These are phyloP conservation scores for Epicauta chinensis DNA, from an alignment of 1,140 invertebrate species.

Conservation along the genomic window DNA sequence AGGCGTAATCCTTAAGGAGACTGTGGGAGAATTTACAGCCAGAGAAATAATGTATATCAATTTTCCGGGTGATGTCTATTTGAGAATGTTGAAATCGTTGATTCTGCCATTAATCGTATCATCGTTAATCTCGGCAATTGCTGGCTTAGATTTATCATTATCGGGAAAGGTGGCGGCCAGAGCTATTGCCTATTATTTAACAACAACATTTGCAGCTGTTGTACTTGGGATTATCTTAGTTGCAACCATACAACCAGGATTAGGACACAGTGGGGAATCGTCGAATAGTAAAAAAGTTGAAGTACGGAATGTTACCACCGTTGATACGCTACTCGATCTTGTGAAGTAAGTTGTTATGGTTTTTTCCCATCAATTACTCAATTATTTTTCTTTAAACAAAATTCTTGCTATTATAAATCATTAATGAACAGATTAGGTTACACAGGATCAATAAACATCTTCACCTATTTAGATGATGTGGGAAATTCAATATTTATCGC, in stretches of 20 bases:
- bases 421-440: too few relatives aligned
- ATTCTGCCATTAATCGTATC: slow-evolving; percentile 71
- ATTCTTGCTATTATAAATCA: too few relatives aligned
- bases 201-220: slow-evolving; percentile 69
- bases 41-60: slow-evolving; percentile 63
- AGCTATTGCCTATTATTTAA: slow-evolving; percentile 69
- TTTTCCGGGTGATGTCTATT: slow-evolving; percentile 61
- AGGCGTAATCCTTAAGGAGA: slow-evolving; percentile 52
- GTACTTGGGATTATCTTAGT: slow-evolving; percentile 68
- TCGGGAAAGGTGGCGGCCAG: slow-evolving; percentile 60
- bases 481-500: too few relatives aligned
- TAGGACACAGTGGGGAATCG: slow-evolving; percentile 26
- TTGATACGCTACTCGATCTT: slow-evolving; percentile 81
- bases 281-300: slow-evolving; percentile 6
- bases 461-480: too few relatives aligned
- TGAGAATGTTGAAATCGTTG: slow-evolving; percentile 67
- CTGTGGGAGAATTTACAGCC: slow-evolving; percentile 44
- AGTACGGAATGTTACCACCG: slow-evolving; percentile 58
- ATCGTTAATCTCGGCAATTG: slow-evolving; percentile 66
- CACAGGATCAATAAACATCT: too few relatives aligned
- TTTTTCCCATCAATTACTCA: too few relatives aligned
- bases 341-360: slow-evolving; percentile 47
- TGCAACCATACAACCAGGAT: slow-evolving; percentile 63
- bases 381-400: too few relatives aligned
- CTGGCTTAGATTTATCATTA: slow-evolving; percentile 58